Evolutionary conservation across 2,113 vertebrate genomes (phyloP).

Genomic region (Fregata magnificens): DNA sequence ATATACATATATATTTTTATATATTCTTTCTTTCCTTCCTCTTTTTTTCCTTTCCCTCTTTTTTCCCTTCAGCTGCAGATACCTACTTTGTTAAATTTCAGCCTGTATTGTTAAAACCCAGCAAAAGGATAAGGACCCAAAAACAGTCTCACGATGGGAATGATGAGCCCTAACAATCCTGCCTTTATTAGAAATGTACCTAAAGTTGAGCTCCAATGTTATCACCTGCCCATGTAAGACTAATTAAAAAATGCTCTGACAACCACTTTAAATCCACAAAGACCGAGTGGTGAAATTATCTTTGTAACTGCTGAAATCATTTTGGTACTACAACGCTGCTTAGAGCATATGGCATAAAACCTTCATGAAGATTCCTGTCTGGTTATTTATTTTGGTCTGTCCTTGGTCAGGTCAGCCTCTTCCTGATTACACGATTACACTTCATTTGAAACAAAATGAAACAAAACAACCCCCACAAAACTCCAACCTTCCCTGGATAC

Average conservation of each 20-base stretch:
- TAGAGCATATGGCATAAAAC: neutral
- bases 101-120: neutral
- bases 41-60: neutral
- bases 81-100: neutral
- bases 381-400: neutral
- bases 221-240: neutral
- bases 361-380: neutral
- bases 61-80: neutral
- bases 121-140: neutral
- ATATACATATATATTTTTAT: too few relatives aligned
- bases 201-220: neutral
- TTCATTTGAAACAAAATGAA: neutral
- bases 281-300: neutral
- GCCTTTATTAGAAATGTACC: neutral
- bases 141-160: neutral
- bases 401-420: neutral
- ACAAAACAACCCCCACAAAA: neutral
- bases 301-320: neutral
- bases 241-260: neutral
- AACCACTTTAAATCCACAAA: constrained; percentile 2
- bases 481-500: neutral
- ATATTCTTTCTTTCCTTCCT: neutral
- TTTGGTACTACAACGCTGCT: neutral
- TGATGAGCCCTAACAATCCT: neutral
- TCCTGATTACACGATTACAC: neutral